These are phyloP conservation scores for Cryptotermes secundus DNA, from an alignment of 1,140 invertebrate species.

Conservation along the genomic window DNA sequence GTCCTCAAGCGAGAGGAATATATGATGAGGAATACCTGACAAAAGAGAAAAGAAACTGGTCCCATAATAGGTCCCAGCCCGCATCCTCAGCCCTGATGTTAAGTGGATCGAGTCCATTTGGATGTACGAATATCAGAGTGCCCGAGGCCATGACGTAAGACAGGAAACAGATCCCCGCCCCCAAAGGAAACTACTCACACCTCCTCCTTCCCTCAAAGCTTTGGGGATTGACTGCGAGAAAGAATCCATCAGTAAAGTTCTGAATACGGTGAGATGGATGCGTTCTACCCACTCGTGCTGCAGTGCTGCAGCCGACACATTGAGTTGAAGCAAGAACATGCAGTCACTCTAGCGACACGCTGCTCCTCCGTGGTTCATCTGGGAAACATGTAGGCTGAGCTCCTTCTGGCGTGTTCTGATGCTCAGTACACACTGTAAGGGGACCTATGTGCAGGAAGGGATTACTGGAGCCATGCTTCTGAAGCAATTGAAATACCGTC, in stretches of 20 bases:
- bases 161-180: neutral
- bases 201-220: neutral
- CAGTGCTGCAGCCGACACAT: neutral
- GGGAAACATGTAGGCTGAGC: too few species aligned
- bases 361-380: too few species aligned
- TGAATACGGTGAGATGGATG: neutral
- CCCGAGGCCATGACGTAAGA: neutral
- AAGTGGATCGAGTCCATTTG: conserved; percentile 11
- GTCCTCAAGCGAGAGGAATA: neutral
- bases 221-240: neutral
- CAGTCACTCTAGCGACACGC: too few species aligned
- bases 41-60: neutral
- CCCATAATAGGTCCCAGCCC: neutral
- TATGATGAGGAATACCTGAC: neutral
- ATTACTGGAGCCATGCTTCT: too few species aligned
- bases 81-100: neutral
- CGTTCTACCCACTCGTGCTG: neutral
- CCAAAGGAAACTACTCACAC: neutral
- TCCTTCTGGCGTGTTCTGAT: too few species aligned
- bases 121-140: conserved; percentile 4
- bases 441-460: too few species aligned
- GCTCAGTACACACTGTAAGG: too few species aligned
- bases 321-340: neutral
- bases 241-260: neutral
- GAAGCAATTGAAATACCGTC: too few species aligned